Evolutionary conservation across 1,140 invertebrate genomes (phyloP).

Genomic region (Octopus sinensis): DNA sequence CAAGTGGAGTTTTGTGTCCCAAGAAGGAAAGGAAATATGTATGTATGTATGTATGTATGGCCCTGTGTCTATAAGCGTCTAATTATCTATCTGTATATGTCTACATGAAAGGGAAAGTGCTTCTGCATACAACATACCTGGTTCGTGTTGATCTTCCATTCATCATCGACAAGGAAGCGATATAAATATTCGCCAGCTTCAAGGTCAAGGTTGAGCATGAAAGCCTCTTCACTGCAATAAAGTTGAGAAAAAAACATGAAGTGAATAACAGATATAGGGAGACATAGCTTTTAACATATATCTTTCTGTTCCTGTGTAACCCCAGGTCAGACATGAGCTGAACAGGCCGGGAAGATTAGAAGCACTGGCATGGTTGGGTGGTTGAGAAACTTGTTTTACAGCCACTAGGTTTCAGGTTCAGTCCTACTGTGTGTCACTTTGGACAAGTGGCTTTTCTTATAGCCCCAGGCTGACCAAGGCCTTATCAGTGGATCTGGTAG

Average conservation of each 20-base stretch:
- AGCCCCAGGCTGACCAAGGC: too few relatives aligned
- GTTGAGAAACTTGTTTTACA: too few relatives aligned
- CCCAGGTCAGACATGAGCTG: background rate
- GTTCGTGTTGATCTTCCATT: conserved; percentile 41
- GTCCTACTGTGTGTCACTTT: too few relatives aligned
- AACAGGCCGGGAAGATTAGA: background rate
- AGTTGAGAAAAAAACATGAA: background rate
- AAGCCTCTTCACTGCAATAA: conserved; percentile 35
- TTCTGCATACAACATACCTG: conserved; percentile 27
- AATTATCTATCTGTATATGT: background rate
- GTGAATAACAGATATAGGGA: background rate
- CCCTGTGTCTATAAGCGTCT: too few relatives aligned
- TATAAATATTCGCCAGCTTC: conserved; percentile 43
- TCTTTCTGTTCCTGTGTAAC: background rate
- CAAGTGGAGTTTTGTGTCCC: too few relatives aligned
- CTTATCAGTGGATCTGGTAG: too few relatives aligned
- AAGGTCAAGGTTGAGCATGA: conserved; percentile 33
- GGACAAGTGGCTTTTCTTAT: too few relatives aligned
- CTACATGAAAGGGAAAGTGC: background rate
- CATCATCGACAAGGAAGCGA: conserved; percentile 44
- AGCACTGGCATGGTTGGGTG: background rate
- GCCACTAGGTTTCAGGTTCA: too few relatives aligned
- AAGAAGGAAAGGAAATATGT: too few relatives aligned
- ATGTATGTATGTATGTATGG: too few relatives aligned
- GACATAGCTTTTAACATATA: background rate